These are phyloP conservation scores for Gortyna flavago DNA, from an alignment of 2,888 invertebrate genomes.

Conservation along the genomic window DNA sequence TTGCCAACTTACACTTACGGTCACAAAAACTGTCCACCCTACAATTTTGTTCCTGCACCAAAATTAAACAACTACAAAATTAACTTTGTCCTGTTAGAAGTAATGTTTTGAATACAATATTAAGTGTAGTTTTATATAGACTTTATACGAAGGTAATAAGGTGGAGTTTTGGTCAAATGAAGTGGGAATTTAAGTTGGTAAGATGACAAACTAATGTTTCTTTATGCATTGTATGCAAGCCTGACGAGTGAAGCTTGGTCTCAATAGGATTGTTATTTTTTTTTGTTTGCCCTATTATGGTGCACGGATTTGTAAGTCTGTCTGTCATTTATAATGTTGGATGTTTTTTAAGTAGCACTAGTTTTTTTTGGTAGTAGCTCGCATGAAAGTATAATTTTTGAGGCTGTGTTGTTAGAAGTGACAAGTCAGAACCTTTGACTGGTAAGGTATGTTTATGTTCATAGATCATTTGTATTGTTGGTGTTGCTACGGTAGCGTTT, in stretches of 20 bases:
- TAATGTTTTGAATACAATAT: constrained; percentile 68
- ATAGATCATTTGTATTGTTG: constrained; percentile 18
- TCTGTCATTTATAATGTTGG: constrained; percentile 62
- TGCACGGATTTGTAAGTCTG: constrained; percentile 66
- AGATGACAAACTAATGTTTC: constrained; percentile 67
- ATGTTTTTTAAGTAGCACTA: constrained; percentile 63
- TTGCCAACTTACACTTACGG: constrained; percentile 54
- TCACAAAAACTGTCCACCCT: constrained; percentile 24
- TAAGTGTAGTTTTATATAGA: constrained; percentile 13
- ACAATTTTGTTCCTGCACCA: constrained; percentile 47
- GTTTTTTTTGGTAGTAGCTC: constrained; percentile 68
- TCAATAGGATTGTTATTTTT: constrained; percentile 66
- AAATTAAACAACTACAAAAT: constrained; percentile 34
- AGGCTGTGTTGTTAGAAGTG: constrained; percentile 41
- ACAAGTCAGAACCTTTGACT: constrained; percentile 34
- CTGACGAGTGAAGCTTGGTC: constrained; percentile 63
- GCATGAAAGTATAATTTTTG: constrained; percentile 63
- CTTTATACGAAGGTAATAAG: constrained; percentile 32
- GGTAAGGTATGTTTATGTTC: constrained; percentile 15
- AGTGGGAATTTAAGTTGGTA: constrained; percentile 41
- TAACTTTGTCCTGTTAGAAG: constrained; percentile 52
- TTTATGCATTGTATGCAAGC: constrained; percentile 77
- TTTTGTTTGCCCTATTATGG: constrained; percentile 71
- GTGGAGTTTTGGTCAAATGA: constrained; percentile 41
- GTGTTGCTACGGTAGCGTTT: background rate